Base-by-base conservation (phyloP, 2,888 invertebrate species). In the Synergus japonicus region DNA sequence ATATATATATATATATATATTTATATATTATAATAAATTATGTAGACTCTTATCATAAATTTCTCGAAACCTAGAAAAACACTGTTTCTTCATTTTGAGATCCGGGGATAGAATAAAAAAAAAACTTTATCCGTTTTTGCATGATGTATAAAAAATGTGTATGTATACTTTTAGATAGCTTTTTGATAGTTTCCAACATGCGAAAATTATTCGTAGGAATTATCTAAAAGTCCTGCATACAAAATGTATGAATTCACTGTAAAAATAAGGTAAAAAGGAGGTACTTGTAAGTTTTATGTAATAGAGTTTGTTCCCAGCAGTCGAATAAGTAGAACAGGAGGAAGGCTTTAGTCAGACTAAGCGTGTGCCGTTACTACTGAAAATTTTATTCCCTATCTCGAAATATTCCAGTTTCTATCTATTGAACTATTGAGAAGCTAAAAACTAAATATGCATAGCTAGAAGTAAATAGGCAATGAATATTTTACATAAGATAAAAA, bases 271-370 rank as follows among this genome's bases (percentile, higher is more conserved):
- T 22, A n/a, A 10, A 73, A 49, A 73, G 15, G 37, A 73, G 54
- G 73, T n/a, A 8, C 73, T 37, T 54, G 29, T 29, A 4, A 46
- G n/a, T 49, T 73, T 73, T 73, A 73, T 49, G 15, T 2, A 13
- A 7, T 3, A 54, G 54, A 54, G 13, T 29, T 54, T 54, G 37
- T 54, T 73, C 9, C 29, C 54, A n/a, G 2, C 54, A 37, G 22
- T n/a, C 15, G 29, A 49, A 69, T 54, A 73, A 73, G 73, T 54
- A 5, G 41, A 73, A 54, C 54, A 22, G 22, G 49, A 22, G 22
- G 49, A 73, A 73, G 13, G 29, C 73, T 54, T 54, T 73, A 69
- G 54, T 54, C 73, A 41, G 73, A 54, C 73, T 46, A 54, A 54
- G 37, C n/a, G 37, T 8, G 22, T 37, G 5, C 1, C 15, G 12